Percentiles rank a stretch among this genome's conserved stretches.
These are phyloP conservation scores for Ivindomyrus marchei DNA, from an alignment of 2,113 vertebrate species.

Conservation along the genomic window DNA sequence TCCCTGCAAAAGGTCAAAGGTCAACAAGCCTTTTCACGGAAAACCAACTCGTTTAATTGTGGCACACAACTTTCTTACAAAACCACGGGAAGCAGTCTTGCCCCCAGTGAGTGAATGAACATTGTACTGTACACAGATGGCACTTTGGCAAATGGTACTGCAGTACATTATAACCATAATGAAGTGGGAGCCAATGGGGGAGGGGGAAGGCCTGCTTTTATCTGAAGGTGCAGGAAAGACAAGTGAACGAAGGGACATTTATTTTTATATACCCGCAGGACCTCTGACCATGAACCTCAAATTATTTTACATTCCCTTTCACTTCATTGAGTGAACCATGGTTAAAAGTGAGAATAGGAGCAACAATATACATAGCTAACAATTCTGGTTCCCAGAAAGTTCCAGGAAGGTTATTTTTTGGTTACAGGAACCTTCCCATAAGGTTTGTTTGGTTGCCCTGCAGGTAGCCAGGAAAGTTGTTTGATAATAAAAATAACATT, in stretches of 20 bases:
- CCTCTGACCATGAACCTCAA: not conserved
- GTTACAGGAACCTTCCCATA: not conserved
- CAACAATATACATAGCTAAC: not conserved
- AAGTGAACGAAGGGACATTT: not conserved
- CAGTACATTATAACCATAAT: not conserved
- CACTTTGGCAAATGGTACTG: conserved; percentile 30
- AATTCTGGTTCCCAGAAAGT: not conserved
- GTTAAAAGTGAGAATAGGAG: not conserved
- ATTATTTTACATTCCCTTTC: not conserved
- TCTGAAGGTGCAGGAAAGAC: not conserved
- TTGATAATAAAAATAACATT: not conserved
- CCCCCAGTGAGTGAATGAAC: conserved; percentile 16
- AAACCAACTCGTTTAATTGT: not conserved
- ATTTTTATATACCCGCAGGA: not conserved
- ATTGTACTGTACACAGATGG: conserved; percentile 37
- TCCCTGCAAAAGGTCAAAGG: not conserved
- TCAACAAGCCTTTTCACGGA: not conserved
- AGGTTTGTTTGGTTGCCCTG: not conserved
- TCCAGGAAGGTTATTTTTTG: not conserved
- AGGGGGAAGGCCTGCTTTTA: not conserved
- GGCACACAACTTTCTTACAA: not conserved
- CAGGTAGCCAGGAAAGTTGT: not conserved
- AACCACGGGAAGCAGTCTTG: not conserved
- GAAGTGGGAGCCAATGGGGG: not conserved
- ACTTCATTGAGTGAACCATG: not conserved